phyloP scores from a whole-genome alignment of 2,888 invertebrate genomes.

The Chydorus sphaericus region DNA sequence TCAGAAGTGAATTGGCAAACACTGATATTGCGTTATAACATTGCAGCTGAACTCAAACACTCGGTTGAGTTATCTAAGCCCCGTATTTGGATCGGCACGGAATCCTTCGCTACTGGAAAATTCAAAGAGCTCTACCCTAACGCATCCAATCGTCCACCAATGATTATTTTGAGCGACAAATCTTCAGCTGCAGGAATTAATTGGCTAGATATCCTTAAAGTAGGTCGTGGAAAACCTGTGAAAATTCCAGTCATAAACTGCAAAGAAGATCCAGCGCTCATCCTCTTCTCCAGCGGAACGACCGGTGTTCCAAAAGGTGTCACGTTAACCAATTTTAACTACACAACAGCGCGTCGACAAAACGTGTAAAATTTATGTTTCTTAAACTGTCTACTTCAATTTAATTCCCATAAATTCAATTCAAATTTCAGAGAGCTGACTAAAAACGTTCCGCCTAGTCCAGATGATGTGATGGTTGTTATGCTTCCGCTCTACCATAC shows the following conservation, averaged over 20 bases:
- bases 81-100: constrained; percentile 29
- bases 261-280: neutral
- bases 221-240: neutral
- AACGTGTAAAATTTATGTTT: neutral
- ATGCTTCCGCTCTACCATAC: constrained; percentile 3
- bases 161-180: neutral
- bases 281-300: constrained; percentile 1
- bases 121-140: neutral
- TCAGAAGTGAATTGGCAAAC: no score
- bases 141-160: neutral
- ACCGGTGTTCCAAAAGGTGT: neutral
- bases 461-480: neutral
- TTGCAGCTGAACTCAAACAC: constrained; percentile 56
- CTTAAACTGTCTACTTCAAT: neutral
- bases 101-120: neutral
- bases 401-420: no score
- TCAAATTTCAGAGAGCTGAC: neutral
- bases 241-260: neutral
- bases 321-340: neutral
- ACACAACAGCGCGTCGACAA: neutral
- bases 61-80: constrained; percentile 52
- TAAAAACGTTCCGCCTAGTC: neutral
- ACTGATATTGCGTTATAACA: no score
- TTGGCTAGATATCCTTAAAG: neutral
- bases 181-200: neutral